Evolutionary conservation across 2,797 vertebrate species (phyloP).

Genomic region (Lutjanus campechanus): DNA sequence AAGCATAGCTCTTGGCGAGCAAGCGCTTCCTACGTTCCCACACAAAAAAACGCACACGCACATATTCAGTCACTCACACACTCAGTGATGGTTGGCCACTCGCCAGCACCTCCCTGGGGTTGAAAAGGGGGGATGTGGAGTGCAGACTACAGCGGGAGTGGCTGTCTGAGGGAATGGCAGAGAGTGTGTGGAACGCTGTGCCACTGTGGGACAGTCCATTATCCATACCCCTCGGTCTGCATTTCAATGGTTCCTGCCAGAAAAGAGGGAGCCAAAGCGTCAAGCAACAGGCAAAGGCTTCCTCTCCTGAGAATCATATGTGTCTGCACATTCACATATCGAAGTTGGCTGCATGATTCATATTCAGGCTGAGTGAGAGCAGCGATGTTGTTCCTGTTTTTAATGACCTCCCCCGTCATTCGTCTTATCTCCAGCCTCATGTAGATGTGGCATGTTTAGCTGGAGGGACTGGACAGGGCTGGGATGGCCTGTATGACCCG

Average conservation of each 20-base stretch:
- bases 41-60: conserved; percentile 63
- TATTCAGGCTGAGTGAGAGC: conserved; percentile 57
- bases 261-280: conserved; percentile 53
- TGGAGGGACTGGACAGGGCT: conserved; percentile 34
- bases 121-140: conserved; percentile 81
- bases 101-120: conserved; percentile 75
- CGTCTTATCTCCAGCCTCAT: conserved; percentile 57
- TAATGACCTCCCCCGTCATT: conserved; percentile 77
- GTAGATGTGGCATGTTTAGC: conserved; percentile 47
- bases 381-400: conserved; percentile 61
- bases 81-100: conserved; percentile 73
- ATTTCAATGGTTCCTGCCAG: conserved; percentile 76
- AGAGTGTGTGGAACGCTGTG: conserved; percentile 68
- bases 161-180: conserved; percentile 73
- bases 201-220: conserved; percentile 82
- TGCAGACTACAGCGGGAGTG: conserved; percentile 75
- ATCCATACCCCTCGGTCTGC: conserved; percentile 75
- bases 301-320: conserved; percentile 55
- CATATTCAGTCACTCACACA: conserved; percentile 53
- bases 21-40: conserved; percentile 76
- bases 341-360: conserved; percentile 61
- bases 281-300: conserved; percentile 68
- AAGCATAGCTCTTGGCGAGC: conserved; percentile 80
- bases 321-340: conserved; percentile 59
- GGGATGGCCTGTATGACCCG: conserved; percentile 40